Evolutionary conservation across 64 coral and sea anemone genomes (phyloP), one percentile per base, ranked within the genome.

Genomic region (Catalaphyllia jardinei): DNA sequence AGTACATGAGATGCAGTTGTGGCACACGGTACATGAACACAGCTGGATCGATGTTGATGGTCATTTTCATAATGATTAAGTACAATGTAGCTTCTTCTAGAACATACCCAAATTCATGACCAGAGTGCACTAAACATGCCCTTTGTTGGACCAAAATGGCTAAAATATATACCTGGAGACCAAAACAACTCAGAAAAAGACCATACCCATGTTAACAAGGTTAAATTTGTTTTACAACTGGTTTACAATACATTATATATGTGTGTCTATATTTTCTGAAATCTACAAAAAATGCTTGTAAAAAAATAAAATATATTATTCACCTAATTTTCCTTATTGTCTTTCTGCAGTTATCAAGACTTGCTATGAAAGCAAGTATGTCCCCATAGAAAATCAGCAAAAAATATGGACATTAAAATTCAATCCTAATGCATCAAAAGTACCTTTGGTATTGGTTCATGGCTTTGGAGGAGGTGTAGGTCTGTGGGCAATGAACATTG

Each of bases 391-490:
- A 25, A 63, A 78, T 50, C 77, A 87, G 60, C 54, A 99, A 33
- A 93, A 89, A 33, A 69, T 95, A 91, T 95, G 97, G 97, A 99
- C 97, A 10, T 50, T 99, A 19, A 90, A 86, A 33, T 91, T 95
- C 84, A 99, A 99, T 50, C 93, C 97, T 10, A 54, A 67, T 59
- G 86, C 90, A 10, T 62, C 60, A 12, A 89, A 76, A 20, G 82
- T 69, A 6, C 97, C 97, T 0, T 52, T 99, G 33, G 94, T 99
- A 17, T 89, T 99, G 94, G 74, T 99, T 64, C 97, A 99, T 80
- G 97, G 97, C 19, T 99, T 99, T 86, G 97, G 97, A 55, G 97
- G 90, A 42, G 97, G 97, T 71, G 55, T 93, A 7, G 97, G 90
- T 24, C 78, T 99, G 22, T 99, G 97, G 97, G 88, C 88, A 11